These are phyloP conservation scores for Sarcophaga subvicina DNA, from an alignment of 2,888 invertebrate genomes.

Conservation along the genomic window DNA sequence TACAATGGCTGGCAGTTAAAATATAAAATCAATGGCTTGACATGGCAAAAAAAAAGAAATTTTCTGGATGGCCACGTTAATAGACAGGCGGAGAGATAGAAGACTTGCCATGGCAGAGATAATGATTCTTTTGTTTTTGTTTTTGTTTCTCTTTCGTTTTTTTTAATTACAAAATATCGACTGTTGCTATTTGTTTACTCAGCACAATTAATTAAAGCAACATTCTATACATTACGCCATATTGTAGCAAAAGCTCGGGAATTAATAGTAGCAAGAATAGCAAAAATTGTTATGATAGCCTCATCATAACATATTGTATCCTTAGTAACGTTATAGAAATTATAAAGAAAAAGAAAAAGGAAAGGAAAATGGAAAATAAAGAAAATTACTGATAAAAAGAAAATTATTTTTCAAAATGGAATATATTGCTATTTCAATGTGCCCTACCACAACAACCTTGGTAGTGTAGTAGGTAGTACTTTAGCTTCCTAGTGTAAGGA, in stretches of 20 bases:
- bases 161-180: constrained; percentile 25
- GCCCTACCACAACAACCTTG: no score
- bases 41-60: not conserved
- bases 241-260: not conserved
- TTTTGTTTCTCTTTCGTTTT: not conserved
- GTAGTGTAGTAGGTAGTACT: no score
- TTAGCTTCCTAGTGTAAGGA: no score
- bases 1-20: not conserved
- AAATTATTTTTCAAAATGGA: no score
- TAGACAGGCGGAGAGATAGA: not conserved
- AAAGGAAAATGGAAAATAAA: not conserved
- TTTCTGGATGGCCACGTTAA: constrained; percentile 10
- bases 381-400: not conserved
- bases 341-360: constrained; percentile 6
- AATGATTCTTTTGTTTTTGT: not conserved
- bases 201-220: constrained; percentile 44
- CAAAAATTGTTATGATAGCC: not conserved
- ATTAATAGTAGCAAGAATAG: not conserved
- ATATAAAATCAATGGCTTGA: constrained; percentile 25
- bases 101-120: not conserved
- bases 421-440: no score
- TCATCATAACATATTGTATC: not conserved
- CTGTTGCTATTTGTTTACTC: constrained; percentile 26
- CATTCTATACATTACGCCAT: constrained; percentile 3
- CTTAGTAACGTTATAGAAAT: not conserved